Percentiles rank a stretch among this genome's conserved stretches.
phyloP scores from a whole-genome alignment of 1,140 invertebrate species.

The Stegodyphus mimosarum region DNA sequence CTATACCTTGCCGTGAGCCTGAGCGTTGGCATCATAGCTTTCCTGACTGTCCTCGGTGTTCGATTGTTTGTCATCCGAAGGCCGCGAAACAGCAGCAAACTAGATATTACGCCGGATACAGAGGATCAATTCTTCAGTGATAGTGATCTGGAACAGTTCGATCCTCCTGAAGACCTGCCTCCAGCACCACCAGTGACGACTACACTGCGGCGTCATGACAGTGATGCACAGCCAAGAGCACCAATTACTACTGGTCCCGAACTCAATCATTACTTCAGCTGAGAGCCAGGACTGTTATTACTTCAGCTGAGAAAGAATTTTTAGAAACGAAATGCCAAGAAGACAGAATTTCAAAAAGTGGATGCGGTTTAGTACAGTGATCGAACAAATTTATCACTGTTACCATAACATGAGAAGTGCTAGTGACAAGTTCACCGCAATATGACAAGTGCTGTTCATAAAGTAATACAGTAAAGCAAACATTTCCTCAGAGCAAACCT shows the following conservation, averaged over 20 bases:
- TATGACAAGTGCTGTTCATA: too few relatives aligned
- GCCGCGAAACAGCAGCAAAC: neutral
- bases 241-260: conserved; percentile 16
- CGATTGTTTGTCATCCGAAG: neutral
- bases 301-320: neutral
- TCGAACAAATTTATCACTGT: too few relatives aligned
- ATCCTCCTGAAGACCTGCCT: neutral
- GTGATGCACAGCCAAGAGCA: conserved; percentile 11
- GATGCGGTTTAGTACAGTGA: too few relatives aligned
- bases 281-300: neutral
- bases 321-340: neutral
- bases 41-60: neutral
- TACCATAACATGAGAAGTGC: too few relatives aligned
- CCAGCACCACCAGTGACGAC: neutral
- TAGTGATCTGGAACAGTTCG: conserved; percentile 36
- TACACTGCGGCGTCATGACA: conserved; percentile 16
- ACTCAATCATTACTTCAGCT: conserved; percentile 41
- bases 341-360: neutral
- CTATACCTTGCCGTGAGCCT: conserved; percentile 22
- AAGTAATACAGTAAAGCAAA: too few relatives aligned
- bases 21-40: conserved; percentile 17
- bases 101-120: neutral
- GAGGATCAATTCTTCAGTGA: conserved; percentile 44
- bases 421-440: too few relatives aligned
- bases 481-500: too few relatives aligned